These are phyloP conservation scores for Melanogrammus aeglefinus DNA, from an alignment of 2,797 vertebrate species.

Conservation along the genomic window DNA sequence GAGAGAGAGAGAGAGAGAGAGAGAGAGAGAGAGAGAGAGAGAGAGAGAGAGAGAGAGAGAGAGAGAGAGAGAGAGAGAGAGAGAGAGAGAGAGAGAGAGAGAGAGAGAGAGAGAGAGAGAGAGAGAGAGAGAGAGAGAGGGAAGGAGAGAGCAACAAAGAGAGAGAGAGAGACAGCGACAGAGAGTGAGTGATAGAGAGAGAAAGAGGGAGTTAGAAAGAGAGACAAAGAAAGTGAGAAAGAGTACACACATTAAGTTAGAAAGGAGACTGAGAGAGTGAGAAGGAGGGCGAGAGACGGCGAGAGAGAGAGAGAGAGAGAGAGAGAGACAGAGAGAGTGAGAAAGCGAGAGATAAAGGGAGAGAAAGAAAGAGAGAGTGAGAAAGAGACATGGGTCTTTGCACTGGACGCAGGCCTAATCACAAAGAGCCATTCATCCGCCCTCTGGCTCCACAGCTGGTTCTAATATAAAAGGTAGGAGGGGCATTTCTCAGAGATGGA, in stretches of 20 bases:
- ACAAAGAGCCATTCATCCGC: slow-evolving; percentile 82
- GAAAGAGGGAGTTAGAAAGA: not conserved
- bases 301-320: slow-evolving; percentile 42
- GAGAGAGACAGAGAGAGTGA: slow-evolving; percentile 51
- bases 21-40: slow-evolving; percentile 50
- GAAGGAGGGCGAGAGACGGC: slow-evolving; percentile 36
- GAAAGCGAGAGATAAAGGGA: slow-evolving; percentile 51
- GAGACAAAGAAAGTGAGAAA: not conserved
- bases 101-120: slow-evolving; percentile 44
- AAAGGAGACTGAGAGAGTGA: no score
- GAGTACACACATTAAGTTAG: no score
- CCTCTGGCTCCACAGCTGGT: slow-evolving; percentile 76
- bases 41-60: slow-evolving; percentile 33
- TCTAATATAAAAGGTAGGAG: slow-evolving; percentile 74
- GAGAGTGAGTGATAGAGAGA: slow-evolving; percentile 24
- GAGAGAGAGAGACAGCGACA: slow-evolving; percentile 20
- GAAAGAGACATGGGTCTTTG: slow-evolving; percentile 56
- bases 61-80: slow-evolving; percentile 42
- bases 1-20: slow-evolving; percentile 30
- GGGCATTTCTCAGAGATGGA: slow-evolving; percentile 43
- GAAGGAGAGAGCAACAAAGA: slow-evolving; percentile 19
- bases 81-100: slow-evolving; percentile 57
- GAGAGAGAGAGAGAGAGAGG: slow-evolving; percentile 37
- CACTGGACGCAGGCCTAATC: slow-evolving; percentile 68
- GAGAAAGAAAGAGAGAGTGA: slow-evolving; percentile 39